Percentiles rank a stretch among this genome's conserved stretches.
These are phyloP conservation scores for Cuculus canorus DNA, from an alignment of 2,797 vertebrate genomes.

Conservation along the genomic window DNA sequence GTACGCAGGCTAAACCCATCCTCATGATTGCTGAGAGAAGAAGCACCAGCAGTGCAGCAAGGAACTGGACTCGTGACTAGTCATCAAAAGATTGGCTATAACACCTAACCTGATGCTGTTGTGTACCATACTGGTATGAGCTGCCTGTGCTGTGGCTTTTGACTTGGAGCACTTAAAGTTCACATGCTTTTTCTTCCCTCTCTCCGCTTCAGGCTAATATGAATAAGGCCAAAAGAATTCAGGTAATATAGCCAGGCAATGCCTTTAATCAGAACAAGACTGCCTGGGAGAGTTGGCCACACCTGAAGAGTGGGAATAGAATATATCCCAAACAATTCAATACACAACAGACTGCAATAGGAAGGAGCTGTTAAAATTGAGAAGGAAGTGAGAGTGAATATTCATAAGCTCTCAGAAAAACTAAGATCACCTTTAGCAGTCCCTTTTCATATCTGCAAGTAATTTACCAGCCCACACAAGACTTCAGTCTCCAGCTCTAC, in stretches of 20 bases:
- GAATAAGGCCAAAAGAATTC: not conserved
- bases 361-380: not conserved
- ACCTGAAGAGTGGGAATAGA: not conserved
- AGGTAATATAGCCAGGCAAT: not conserved
- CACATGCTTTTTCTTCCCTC: not conserved
- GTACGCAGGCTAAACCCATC: not conserved
- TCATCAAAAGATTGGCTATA: not conserved
- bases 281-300: not conserved
- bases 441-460: not conserved
- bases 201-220: not conserved
- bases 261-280: not conserved
- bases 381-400: not conserved
- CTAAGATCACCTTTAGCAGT: not conserved
- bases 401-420: slow-evolving; percentile 18
- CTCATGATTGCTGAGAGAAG: not conserved
- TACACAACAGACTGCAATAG: not conserved
- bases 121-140: not conserved
- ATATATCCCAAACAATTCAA: not conserved
- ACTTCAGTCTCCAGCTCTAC: not conserved
- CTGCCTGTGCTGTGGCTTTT: not conserved
- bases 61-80: not conserved
- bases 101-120: not conserved
- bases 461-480: not conserved
- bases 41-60: not conserved
- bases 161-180: not conserved